These are phyloP conservation scores for Orientallactaga sibirica DNA, from an alignment of 2,797 vertebrate genomes.

Conservation along the genomic window DNA sequence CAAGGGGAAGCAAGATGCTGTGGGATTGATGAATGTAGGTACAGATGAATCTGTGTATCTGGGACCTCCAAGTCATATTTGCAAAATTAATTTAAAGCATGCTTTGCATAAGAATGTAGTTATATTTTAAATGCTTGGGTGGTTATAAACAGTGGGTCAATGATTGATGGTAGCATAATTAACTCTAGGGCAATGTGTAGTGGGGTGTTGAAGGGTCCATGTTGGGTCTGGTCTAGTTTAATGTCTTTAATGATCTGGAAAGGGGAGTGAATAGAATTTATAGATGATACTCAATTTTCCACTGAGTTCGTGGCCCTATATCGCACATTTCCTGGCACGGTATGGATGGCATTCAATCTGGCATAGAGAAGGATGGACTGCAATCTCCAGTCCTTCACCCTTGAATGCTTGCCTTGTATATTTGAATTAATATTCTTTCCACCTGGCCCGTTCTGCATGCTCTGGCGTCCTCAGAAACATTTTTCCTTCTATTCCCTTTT, in stretches of 20 bases:
- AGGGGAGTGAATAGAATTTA: slow-evolving; percentile 78
- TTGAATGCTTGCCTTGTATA: slow-evolving; percentile 73
- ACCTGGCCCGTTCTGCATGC: slow-evolving; percentile 65
- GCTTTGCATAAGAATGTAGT: slow-evolving; percentile 59
- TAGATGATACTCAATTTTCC: slow-evolving; percentile 73
- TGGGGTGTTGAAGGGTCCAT: slow-evolving; percentile 59
- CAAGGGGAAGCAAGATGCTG: background rate
- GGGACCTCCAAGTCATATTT: slow-evolving; percentile 60
- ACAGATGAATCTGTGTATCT: slow-evolving; percentile 3
- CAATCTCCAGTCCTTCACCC: slow-evolving; percentile 72
- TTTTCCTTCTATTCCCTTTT: slow-evolving; percentile 58
- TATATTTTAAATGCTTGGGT: slow-evolving; percentile 66
- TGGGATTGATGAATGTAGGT: background rate
- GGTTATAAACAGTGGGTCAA: slow-evolving; percentile 55
- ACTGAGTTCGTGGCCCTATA: slow-evolving; percentile 68
- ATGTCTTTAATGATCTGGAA: slow-evolving; percentile 79
- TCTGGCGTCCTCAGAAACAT: slow-evolving; percentile 55
- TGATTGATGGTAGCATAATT: slow-evolving; percentile 74
- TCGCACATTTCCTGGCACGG: slow-evolving; percentile 67
- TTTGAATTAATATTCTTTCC: slow-evolving; percentile 77
- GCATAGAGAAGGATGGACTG: slow-evolving; percentile 73
- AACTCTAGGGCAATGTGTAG: slow-evolving; percentile 67
- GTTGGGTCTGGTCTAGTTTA: slow-evolving; percentile 72
- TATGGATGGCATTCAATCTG: slow-evolving; percentile 68
- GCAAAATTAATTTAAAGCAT: slow-evolving; percentile 70